Evolutionary conservation across 1,140 invertebrate species (phyloP), one percentile per base, ranked within the genome.

Genomic region (Bicyclus anynana): DNA sequence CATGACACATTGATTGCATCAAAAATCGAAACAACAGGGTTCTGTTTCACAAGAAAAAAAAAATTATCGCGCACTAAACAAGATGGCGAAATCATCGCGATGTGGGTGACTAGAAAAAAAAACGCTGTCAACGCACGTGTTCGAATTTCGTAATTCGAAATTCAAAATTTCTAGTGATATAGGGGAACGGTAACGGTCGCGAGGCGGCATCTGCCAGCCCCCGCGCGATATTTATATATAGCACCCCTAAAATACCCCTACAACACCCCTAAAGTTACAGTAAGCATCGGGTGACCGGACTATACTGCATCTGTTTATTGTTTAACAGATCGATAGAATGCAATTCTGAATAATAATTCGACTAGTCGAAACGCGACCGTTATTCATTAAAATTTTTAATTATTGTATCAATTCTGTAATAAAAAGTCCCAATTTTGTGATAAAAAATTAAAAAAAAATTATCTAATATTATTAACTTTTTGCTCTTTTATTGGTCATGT

Each of bases 61-160:
- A 10, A 16, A 16, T 40, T 40, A 40, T 40, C 17, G 37, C 16
- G 17, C 17, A 13, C 37, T 13, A 16, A 17, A 40, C 13, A 17
- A 13, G 16, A 10, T 40, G 3, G 16, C 37, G 37, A 40, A 40
- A 40, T 40, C 37, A 40, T 40, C 14, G 17, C n/a, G 13, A 40
- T 40, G 37, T 40, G 37, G 37, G 42, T 44, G 20, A 44, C 12
- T 21, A 20, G 42, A 21, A 23, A 44, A 44, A 44, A 40, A 20
- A 80, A 76, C 70, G 69, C 65, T 77, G 77, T 80, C 76, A 81
- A 74, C 79, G 68, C 79, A 81, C 74, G 77, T 80, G 81, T 86
- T 84, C 58, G 67, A 77, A 77, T 74, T 84, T 69, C 58, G 74
- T 80, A 82, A 78, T 83, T 80, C 61, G 49, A 63, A 7, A n/a